Evolutionary conservation across 2,888 invertebrate genomes (phyloP).

Genomic region (Criorhina ranunculi): DNA sequence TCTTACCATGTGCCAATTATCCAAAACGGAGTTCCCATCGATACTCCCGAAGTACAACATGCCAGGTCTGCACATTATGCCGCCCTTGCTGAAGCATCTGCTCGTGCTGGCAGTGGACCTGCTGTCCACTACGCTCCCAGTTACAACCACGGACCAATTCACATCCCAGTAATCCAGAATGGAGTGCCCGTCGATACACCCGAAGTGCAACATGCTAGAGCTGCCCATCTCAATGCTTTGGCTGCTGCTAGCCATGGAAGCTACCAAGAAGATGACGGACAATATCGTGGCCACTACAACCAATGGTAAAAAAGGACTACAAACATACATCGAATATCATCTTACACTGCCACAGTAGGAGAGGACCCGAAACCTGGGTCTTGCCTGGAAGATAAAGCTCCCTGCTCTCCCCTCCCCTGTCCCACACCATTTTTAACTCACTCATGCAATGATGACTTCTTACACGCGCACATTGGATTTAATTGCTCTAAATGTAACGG

Average conservation of each 20-base stretch:
- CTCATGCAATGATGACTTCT: conserved; percentile 17
- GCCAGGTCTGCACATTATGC: conserved; percentile 84
- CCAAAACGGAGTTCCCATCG: conserved; percentile 85
- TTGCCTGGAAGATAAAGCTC: conserved; percentile 50
- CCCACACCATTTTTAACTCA: conserved; percentile 11
- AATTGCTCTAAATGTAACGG: conserved; percentile 43
- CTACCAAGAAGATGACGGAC: conserved; percentile 82
- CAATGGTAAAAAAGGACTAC: conserved; percentile 72
- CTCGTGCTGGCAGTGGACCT: conserved; percentile 74
- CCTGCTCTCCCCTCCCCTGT: conserved; percentile 7
- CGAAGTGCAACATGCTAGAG: conserved; percentile 85
- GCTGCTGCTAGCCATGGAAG: conserved; percentile 82
- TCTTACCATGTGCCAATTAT: conserved; percentile 84
- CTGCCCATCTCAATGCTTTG: conserved; percentile 83
- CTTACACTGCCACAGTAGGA: conserved; percentile 64
- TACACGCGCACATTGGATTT: conserved; percentile 27
- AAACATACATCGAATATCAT: conserved; percentile 29
- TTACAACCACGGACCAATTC: conserved; percentile 83
- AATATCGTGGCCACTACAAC: conserved; percentile 80
- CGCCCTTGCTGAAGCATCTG: conserved; percentile 82
- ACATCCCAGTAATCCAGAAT: conserved; percentile 85
- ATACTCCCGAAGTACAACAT: conserved; percentile 85
- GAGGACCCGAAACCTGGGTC: conserved; percentile 45
- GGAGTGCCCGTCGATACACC: conserved; percentile 85
- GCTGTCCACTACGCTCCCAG: conserved; percentile 79